These are phyloP conservation scores for Clarias pachynema DNA, from an alignment of 2,797 vertebrate species.

Conservation along the genomic window DNA sequence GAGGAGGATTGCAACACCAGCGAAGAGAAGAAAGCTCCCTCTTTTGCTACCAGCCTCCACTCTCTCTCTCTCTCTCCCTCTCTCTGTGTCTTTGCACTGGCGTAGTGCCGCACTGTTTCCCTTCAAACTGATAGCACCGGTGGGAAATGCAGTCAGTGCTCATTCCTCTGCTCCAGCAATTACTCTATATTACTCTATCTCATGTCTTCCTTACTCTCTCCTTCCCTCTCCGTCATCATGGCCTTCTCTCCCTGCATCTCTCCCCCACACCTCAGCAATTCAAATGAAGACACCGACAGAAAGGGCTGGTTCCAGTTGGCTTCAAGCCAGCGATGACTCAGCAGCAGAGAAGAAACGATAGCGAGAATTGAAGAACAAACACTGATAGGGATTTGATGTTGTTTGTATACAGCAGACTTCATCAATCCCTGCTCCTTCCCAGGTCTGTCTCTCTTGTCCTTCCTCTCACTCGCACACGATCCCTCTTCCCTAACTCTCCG, in stretches of 20 bases:
- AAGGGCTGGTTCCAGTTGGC: conserved; percentile 67
- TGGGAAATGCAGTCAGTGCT: conserved; percentile 66
- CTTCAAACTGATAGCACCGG: conserved; percentile 56
- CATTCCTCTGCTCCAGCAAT: conserved; percentile 61
- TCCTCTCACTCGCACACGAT: conserved; percentile 17
- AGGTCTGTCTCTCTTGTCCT: conserved; percentile 13
- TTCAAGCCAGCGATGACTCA: conserved; percentile 60
- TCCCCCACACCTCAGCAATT: conserved; percentile 47
- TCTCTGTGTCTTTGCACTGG: conserved; percentile 44
- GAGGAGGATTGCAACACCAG: not conserved
- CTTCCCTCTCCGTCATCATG: conserved; percentile 14
- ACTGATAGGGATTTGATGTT: conserved; percentile 55
- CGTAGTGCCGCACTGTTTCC: conserved; percentile 38
- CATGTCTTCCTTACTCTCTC: conserved; percentile 46
- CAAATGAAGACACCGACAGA: conserved; percentile 71
- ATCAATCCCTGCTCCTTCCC: conserved; percentile 22
- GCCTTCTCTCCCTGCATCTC: conserved; percentile 4
- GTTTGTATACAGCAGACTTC: conserved; percentile 58
- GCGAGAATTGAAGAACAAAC: not conserved
- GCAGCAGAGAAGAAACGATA: conserved; percentile 37
- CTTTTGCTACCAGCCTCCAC: conserved; percentile 14
- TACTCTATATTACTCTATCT: conserved; percentile 47
- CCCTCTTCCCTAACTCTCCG: conserved; percentile 7
- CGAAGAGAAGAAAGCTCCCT: not conserved
- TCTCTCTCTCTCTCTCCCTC: conserved; percentile 13